A percentile compares a stretch with the other conserved stretches of the same genome.
Evolutionary conservation across 2,113 vertebrate species (phyloP).

Genomic region (Cervus canadensis): DNA sequence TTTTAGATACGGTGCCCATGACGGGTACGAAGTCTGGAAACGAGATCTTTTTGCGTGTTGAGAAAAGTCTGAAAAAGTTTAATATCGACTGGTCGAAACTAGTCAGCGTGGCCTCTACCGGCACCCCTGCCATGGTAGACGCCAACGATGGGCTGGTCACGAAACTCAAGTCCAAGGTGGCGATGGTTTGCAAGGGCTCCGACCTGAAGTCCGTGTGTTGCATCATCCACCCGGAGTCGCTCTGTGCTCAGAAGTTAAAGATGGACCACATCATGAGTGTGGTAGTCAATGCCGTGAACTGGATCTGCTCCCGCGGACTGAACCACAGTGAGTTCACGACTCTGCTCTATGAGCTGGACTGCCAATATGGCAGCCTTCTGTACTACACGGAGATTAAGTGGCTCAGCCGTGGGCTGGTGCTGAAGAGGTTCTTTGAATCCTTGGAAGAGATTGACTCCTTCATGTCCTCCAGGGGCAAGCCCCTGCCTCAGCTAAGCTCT

Average conservation of each 20-base stretch:
- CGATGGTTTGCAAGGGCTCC: constrained; percentile 2
- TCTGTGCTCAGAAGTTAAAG: constrained; percentile 57
- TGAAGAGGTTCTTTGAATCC: constrained; percentile 63
- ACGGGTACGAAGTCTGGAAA: constrained; percentile 7
- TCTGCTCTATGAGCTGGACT: constrained; percentile 70
- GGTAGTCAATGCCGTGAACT: constrained; percentile 70
- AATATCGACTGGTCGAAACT: constrained; percentile 63
- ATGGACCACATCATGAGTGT: constrained; percentile 72
- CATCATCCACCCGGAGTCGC: constrained; percentile 68
- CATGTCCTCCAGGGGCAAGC: constrained; percentile 60
- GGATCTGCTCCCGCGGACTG: constrained; percentile 72
- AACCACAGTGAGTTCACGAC: constrained; percentile 71
- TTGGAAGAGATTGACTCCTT: constrained; percentile 67
- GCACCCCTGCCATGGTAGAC: constrained; percentile 37
- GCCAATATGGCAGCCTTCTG: constrained; percentile 63
- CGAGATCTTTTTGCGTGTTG: constrained; percentile 46
- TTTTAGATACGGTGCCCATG: constrained; percentile 64
- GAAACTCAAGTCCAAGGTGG: constrained; percentile 64
- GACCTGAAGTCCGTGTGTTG: constrained; percentile 65
- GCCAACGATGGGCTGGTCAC: constrained; percentile 23
- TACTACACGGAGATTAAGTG: constrained; percentile 62
- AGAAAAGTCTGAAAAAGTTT: constrained; percentile 66
- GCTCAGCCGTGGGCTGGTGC: constrained; percentile 69
- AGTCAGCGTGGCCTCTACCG: constrained; percentile 65
- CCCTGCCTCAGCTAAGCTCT: constrained; percentile 62